These are phyloP conservation scores for Dynastes maya DNA, from an alignment of 2,888 invertebrate genomes.

Conservation along the genomic window DNA sequence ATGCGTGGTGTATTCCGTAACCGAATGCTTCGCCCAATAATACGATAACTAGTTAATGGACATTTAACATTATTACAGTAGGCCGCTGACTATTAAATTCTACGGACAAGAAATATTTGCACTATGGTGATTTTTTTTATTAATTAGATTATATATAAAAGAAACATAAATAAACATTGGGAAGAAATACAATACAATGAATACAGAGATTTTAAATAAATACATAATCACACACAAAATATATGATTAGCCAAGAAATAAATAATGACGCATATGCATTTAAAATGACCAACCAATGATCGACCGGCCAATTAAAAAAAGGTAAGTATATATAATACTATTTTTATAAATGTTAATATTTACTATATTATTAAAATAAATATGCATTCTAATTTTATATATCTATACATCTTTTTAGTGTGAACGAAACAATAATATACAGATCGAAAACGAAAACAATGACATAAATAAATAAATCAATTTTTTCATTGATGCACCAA, in stretches of 20 bases:
- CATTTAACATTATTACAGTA: no score
- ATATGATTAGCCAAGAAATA: constrained; percentile 43
- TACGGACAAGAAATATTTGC: not conserved
- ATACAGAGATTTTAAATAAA: constrained; percentile 47
- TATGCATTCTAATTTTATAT: constrained; percentile 50
- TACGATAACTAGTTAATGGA: no score
- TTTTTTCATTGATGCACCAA: constrained; percentile 46
- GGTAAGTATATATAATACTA: constrained; percentile 54
- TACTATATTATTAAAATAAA: constrained; percentile 55
- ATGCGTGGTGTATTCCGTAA: no score
- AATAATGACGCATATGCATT: constrained; percentile 45
- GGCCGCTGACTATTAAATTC: not conserved
- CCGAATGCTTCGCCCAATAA: no score
- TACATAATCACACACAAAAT: constrained; percentile 45
- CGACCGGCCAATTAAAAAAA: constrained; percentile 31
- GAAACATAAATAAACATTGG: constrained; percentile 47
- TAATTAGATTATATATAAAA: constrained; percentile 46
- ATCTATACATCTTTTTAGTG: constrained; percentile 48
- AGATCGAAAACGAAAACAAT: constrained; percentile 29
- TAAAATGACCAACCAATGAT: constrained; percentile 32
- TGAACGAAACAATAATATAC: constrained; percentile 44
- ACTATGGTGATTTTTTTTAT: constrained; percentile 44
- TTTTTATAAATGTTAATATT: constrained; percentile 55
- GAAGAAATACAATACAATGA: constrained; percentile 47
- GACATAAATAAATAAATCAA: constrained; percentile 40